Conservation (phyloP, 1,140 invertebrate species). For the Aphelinus atriplicis region DNA sequence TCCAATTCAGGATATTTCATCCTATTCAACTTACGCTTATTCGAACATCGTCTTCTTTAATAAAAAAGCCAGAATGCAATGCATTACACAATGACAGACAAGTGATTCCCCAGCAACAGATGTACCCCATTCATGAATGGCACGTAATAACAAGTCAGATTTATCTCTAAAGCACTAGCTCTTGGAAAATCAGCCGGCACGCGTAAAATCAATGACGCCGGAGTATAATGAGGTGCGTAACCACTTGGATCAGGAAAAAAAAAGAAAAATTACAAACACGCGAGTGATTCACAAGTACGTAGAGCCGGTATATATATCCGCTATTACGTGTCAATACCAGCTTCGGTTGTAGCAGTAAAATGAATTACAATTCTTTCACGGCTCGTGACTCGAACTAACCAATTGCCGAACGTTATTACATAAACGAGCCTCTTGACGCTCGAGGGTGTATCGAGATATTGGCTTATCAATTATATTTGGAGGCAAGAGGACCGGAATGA, state of each 20-base stretch:
- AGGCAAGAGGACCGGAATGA: no score
- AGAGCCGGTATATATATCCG: background rate
- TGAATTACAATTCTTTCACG: constrained; percentile 45
- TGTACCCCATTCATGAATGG: no score
- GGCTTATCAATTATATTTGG: background rate
- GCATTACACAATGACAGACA: no score
- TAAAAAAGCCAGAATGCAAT: no score
- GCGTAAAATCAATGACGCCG: constrained; percentile 6
- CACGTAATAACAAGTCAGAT: no score
- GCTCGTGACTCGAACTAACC: constrained; percentile 46
- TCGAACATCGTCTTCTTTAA: no score
- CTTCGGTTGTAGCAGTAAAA: constrained; percentile 40
- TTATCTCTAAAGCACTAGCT: no score
- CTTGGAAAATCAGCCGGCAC: background rate
- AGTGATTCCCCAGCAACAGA: no score
- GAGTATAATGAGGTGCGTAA: background rate
- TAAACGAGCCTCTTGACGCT: constrained; percentile 23
- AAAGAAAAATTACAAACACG: background rate
- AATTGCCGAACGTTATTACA: constrained; percentile 44
- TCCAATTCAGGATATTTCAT: no score
- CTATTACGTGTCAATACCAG: background rate
- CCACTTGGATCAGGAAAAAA: background rate
- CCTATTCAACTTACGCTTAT: no score
- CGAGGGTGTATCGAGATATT: background rate
- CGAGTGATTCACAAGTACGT: no score